Percentiles rank a stretch among this genome's conserved stretches.
Evolutionary conservation across 2,113 vertebrate species (phyloP).

Genomic region (Panthera uncia): DNA sequence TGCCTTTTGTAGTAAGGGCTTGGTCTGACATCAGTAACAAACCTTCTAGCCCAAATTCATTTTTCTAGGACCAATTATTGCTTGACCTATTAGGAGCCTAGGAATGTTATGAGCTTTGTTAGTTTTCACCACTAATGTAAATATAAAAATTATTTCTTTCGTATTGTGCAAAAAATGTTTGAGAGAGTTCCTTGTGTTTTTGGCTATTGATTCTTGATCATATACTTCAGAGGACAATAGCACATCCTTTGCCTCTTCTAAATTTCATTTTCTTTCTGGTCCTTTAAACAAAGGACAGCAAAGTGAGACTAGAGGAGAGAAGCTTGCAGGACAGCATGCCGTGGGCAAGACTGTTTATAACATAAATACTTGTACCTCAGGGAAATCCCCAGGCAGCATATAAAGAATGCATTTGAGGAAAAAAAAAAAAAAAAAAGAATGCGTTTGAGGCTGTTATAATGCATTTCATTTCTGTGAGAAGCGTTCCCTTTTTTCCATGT

Average conservation of each 20-base stretch:
- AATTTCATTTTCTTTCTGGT: background rate
- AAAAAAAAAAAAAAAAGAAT: background rate
- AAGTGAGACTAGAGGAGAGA: background rate
- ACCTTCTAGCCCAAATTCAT: background rate
- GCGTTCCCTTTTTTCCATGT: background rate
- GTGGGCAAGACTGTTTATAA: background rate
- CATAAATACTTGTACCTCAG: background rate
- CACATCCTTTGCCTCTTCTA: background rate
- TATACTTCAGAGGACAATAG: background rate
- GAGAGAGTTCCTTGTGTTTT: background rate
- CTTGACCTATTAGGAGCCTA: background rate
- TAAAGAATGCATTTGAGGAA: background rate
- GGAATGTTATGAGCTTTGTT: background rate
- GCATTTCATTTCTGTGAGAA: constrained; percentile 22
- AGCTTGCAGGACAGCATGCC: background rate
- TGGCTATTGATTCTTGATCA: constrained; percentile 3
- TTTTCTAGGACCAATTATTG: background rate
- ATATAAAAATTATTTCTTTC: constrained; percentile 10
- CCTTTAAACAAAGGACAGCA: background rate
- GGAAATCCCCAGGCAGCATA: background rate
- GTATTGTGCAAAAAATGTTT: background rate
- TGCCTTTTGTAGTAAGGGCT: background rate
- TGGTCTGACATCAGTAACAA: background rate
- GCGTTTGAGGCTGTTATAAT: background rate
- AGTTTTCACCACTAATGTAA: constrained; percentile 1